Evolutionary conservation across 2,113 vertebrate genomes (phyloP).

Genomic region (Antigone vipio): DNA sequence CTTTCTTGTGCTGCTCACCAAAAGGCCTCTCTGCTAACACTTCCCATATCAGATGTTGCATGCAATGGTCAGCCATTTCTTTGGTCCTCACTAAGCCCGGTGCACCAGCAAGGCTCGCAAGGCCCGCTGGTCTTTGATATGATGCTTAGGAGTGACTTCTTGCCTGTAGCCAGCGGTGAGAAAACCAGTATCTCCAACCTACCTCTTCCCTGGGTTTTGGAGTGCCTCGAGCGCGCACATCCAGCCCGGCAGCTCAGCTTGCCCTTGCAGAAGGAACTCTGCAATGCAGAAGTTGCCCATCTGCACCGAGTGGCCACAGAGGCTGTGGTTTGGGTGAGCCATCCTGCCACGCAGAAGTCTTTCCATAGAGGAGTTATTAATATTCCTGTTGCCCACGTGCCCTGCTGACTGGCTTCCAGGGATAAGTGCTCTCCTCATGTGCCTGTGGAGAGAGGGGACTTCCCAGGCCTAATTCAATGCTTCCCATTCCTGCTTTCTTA

Average conservation of each 20-base stretch:
- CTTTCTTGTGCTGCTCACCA: neutral
- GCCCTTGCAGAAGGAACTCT: slow-evolving; percentile 57
- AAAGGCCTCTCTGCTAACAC: neutral
- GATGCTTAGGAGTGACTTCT: neutral
- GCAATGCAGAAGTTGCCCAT: slow-evolving; percentile 78
- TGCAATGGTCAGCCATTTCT: neutral
- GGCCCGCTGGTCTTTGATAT: neutral
- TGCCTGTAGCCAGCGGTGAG: neutral
- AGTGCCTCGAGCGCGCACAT: neutral
- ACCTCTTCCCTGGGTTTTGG: neutral
- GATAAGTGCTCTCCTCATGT: slow-evolving; percentile 58
- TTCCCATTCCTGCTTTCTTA: slow-evolving; percentile 63
- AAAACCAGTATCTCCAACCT: neutral
- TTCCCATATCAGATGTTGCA: neutral
- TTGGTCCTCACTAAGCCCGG: neutral
- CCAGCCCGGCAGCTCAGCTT: neutral
- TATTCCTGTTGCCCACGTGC: slow-evolving; percentile 68
- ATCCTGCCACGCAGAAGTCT: slow-evolving; percentile 60
- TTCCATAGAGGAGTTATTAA: slow-evolving; percentile 71
- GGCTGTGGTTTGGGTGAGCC: slow-evolving; percentile 73
- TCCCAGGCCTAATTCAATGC: slow-evolving; percentile 62
- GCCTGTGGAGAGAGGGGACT: slow-evolving; percentile 60
- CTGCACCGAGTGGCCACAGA: slow-evolving; percentile 42
- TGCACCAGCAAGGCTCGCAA: fast-evolving
- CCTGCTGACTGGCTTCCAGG: slow-evolving; percentile 59